phyloP scores from a whole-genome alignment of 2,113 vertebrate genomes.

The Nyctibius bracteatus region DNA sequence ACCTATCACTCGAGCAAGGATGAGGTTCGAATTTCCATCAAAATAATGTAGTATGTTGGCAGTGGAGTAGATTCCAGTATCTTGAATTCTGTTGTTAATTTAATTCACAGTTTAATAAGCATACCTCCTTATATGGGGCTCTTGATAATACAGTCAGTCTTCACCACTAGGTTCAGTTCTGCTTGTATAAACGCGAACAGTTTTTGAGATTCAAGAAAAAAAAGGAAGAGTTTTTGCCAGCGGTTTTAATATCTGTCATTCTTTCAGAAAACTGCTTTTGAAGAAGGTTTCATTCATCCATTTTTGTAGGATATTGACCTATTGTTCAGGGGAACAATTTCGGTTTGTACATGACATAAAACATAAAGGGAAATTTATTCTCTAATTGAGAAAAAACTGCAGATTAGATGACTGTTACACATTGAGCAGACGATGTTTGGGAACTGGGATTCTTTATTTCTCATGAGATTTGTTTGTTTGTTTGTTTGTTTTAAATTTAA shows the following conservation, averaged over 20 bases:
- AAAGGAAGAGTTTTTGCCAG: neutral
- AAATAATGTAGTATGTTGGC: neutral
- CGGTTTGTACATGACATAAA: neutral
- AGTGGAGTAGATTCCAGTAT: neutral
- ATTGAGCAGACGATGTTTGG: neutral
- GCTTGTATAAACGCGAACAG: neutral
- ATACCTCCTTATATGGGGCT: neutral
- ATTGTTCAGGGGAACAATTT: neutral
- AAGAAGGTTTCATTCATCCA: neutral
- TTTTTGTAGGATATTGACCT: neutral
- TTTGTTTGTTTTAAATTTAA: neutral
- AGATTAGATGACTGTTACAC: neutral
- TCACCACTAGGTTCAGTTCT: neutral
- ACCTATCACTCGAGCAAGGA: neutral
- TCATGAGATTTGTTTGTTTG: neutral
- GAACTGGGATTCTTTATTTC: neutral
- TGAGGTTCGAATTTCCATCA: neutral
- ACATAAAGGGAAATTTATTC: neutral
- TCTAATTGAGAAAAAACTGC: neutral
- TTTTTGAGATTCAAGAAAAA: neutral
- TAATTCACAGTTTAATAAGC: neutral
- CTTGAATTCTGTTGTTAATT: neutral
- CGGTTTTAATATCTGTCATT: neutral
- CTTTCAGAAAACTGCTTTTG: neutral
- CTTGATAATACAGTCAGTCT: neutral